phyloP scores from a whole-genome alignment of 2,113 vertebrate genomes.

The Elgaria multicarinata region DNA sequence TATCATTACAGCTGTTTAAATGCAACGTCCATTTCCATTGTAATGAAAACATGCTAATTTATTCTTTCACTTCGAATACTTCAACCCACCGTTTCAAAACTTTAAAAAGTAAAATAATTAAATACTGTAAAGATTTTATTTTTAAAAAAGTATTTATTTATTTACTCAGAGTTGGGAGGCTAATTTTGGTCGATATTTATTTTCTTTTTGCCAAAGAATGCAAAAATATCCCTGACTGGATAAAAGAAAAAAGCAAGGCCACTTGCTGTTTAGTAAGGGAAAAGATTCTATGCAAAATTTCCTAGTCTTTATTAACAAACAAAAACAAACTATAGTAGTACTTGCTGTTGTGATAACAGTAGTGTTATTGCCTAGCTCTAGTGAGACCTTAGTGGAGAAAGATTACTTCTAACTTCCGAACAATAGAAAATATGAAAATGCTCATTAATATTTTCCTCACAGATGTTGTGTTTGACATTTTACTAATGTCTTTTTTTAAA shows the following conservation, averaged over 20 bases:
- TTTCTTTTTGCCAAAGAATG: background rate
- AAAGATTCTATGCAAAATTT: background rate
- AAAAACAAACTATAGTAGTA: background rate
- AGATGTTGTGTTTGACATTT: background rate
- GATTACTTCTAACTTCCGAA: background rate
- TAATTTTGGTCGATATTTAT: background rate
- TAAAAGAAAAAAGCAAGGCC: background rate
- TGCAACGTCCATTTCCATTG: background rate
- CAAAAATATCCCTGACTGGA: background rate
- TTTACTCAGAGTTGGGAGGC: too few species aligned
- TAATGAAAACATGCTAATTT: background rate
- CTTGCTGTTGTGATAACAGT: background rate
- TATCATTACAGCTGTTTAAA: too few species aligned
- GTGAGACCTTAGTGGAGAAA: background rate
- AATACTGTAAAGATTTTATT: background rate
- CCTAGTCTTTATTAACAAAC: background rate
- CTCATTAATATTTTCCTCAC: background rate
- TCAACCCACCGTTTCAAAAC: too few species aligned
- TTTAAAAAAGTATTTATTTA: background rate
- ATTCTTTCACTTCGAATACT: background rate
- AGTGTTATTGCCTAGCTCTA: background rate
- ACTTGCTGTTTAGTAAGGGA: background rate
- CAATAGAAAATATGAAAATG: background rate
- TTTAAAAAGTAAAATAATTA: background rate
- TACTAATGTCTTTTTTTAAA: too few species aligned